These are phyloP conservation scores for Malurus leucopterus DNA, from an alignment of 2,797 vertebrate species.

Conservation along the genomic window DNA sequence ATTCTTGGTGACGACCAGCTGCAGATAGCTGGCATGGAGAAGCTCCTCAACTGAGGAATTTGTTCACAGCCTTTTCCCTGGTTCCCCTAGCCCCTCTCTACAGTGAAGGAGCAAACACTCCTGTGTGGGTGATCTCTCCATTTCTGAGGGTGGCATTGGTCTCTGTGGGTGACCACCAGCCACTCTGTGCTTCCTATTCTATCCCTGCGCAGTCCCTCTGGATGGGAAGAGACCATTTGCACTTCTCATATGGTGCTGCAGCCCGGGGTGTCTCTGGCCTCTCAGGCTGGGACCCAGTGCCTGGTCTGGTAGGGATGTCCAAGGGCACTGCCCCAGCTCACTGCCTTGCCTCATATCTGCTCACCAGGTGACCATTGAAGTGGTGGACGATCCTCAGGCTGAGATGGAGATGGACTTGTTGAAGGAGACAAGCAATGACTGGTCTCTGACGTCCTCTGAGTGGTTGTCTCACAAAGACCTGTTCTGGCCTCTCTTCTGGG, in stretches of 20 bases:
- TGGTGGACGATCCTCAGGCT: constrained; percentile 79
- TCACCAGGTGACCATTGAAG: constrained; percentile 85
- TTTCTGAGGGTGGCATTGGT: background rate
- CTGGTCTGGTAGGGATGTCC: background rate
- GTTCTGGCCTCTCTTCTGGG: constrained; percentile 89
- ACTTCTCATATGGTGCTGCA: rapidly evolving
- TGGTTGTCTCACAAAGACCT: constrained; percentile 81
- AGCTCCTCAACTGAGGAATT: background rate
- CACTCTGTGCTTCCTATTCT: background rate
- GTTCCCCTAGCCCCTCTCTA: rapidly evolving
- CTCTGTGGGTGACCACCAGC: background rate
- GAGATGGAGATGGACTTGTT: constrained; percentile 87
- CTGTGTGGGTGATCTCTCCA: background rate
- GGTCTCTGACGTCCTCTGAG: constrained; percentile 77
- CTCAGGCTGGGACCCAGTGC: background rate
- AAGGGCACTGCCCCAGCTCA: background rate
- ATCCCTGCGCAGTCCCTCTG: background rate
- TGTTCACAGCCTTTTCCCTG: background rate
- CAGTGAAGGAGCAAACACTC: background rate
- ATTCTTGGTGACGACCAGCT: background rate
- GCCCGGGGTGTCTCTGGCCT: background rate
- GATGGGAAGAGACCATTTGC: background rate
- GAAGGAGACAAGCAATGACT: constrained; percentile 78
- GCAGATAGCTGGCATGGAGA: background rate
- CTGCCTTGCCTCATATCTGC: background rate